Evolutionary conservation across 1,140 invertebrate genomes (phyloP), one percentile per base, ranked within the genome.

Genomic region (Charaxes varanes): DNA sequence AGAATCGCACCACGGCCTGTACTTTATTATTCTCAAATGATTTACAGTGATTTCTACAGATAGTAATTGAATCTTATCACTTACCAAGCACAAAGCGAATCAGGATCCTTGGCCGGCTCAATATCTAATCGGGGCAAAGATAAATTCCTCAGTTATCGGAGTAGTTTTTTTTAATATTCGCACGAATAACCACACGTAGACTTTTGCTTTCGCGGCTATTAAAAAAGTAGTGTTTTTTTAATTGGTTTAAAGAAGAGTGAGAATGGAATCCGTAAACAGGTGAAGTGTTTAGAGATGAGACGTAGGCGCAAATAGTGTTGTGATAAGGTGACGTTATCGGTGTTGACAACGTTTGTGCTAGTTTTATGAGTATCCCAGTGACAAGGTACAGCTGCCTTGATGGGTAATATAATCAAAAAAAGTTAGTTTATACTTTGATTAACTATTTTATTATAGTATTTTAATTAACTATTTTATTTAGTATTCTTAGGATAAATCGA

Each of bases 101-200:
- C 18, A 30, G 30, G 32, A 70, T 69, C 66, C 71, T 78, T 72
- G 64, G 77, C n/a, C 46, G 32, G 40, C 24, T 38, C 56, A 53
- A 76, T 81, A 81, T 78, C 77, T 81, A 72, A 78, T 78, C 73
- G 50, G 54, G 47, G 16, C 34, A 32, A 60, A 64, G 70, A 78
- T 78, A 81, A 68, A 60, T 64, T 30, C 28, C 33, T 53, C 26
- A 67, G 51, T 69, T 76, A 76, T 70, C 69, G 41, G 64, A 51
- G 65, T 64, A 65, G 64, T 77, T 69, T 68, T 53, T 30, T 50
- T 41, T 49, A 48, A 53, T 62, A 64, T 65, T 74, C 52, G 53
- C 59, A 50, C 24, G 53, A 41, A 46, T 24, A 19, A 27, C 19
- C 26, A 47, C 41, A 55, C 47, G 55, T 47, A n/a, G n/a, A n/a